These are phyloP conservation scores for Aphidius colemani DNA, from an alignment of 2,888 invertebrate genomes.

Conservation along the genomic window DNA sequence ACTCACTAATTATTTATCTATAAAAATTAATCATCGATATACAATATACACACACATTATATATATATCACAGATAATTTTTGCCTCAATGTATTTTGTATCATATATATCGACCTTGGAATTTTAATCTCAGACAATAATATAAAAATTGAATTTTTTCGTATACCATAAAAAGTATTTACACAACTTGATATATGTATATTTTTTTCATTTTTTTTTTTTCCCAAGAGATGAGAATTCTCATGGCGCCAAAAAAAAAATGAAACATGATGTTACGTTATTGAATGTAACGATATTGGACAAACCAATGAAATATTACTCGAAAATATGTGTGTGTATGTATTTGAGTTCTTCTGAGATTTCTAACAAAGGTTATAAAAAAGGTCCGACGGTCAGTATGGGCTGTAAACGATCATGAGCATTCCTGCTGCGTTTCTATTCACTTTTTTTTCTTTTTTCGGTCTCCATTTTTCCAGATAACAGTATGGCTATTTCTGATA, in stretches of 20 bases:
- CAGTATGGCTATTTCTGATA: background rate
- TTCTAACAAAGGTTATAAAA: conserved; percentile 50
- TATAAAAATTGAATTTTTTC: too few species aligned
- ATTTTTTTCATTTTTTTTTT: background rate
- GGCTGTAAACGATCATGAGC: conserved; percentile 56
- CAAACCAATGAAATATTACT: too few species aligned
- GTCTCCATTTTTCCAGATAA: background rate
- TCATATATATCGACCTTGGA: background rate
- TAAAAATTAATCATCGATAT: background rate
- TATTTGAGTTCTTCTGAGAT: conserved; percentile 10
- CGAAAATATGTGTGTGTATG: too few species aligned
- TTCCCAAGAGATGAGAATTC: background rate
- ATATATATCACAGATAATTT: too few species aligned
- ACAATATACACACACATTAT: too few species aligned
- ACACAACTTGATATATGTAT: too few species aligned
- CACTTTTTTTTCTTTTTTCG: conserved; percentile 28
- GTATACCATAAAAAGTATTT: too few species aligned
- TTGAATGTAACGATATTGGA: background rate
- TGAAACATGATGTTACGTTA: background rate
- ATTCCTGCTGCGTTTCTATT: conserved; percentile 42
- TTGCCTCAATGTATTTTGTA: too few species aligned
- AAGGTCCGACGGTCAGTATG: conserved; percentile 48
- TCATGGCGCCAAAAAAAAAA: conserved; percentile 6
- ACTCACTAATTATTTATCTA: background rate
- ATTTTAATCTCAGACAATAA: background rate